Evolutionary conservation across 2,888 invertebrate species (phyloP).

Genomic region (Stenodema calcarata): DNA sequence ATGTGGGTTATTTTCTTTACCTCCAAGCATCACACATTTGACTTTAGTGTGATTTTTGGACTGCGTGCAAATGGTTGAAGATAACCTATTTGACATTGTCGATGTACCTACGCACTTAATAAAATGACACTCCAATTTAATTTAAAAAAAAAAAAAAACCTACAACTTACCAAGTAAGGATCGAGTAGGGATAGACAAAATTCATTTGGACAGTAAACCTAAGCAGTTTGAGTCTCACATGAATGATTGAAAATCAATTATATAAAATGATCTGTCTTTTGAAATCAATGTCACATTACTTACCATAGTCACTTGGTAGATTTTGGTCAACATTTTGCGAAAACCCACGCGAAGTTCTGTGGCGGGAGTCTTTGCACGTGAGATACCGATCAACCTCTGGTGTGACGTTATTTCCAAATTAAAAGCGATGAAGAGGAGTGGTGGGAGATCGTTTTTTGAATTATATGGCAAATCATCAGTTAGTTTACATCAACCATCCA

Average conservation of each 20-base stretch:
- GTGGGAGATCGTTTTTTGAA: neutral
- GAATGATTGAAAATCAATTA: neutral
- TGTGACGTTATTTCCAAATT: neutral
- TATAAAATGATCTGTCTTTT: neutral
- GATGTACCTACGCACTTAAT: too few species aligned
- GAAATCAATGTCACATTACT: neutral
- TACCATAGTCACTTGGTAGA: neutral
- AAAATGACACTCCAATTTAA: too few species aligned
- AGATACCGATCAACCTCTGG: neutral
- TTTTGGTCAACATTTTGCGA: neutral
- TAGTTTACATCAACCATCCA: constrained; percentile 76
- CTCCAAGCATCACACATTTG: too few species aligned
- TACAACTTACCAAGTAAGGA: too few species aligned
- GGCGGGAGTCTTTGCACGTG: neutral
- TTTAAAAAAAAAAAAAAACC: too few species aligned
- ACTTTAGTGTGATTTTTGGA: too few species aligned
- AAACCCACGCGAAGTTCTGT: neutral
- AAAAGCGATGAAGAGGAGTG: neutral
- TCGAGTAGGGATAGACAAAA: too few species aligned
- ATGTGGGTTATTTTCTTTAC: too few species aligned
- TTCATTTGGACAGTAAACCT: too few species aligned
- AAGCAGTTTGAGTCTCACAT: too few species aligned
- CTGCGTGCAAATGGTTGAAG: too few species aligned
- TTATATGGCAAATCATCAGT: neutral
- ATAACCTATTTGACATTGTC: too few species aligned